These are phyloP conservation scores for Delphinus delphis DNA, from an alignment of 2,113 vertebrate species.

Conservation along the genomic window DNA sequence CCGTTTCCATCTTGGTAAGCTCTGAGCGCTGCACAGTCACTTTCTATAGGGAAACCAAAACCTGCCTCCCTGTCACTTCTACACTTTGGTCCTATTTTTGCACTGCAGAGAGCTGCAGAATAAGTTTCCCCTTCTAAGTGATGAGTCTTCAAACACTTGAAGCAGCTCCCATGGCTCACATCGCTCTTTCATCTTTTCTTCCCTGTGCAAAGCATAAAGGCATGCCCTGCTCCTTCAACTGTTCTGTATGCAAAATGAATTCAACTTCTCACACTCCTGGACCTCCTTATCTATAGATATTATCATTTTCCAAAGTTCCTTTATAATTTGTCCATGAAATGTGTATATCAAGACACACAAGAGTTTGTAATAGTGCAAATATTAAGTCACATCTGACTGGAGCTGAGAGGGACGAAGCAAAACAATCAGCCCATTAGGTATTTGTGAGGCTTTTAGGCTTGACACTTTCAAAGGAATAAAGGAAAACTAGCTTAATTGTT, in stretches of 20 bases:
- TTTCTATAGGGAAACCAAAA: conserved; percentile 22
- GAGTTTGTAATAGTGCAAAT: background rate
- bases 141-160: background rate
- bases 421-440: background rate
- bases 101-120: background rate
- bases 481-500: conserved; percentile 40
- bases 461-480: conserved; percentile 21
- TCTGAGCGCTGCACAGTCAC: background rate
- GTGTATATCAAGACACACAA: background rate
- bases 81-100: background rate
- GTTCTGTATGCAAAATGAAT: background rate
- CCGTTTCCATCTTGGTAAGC: background rate
- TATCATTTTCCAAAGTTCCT: background rate
- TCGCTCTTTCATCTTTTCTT: background rate
- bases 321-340: conserved; percentile 18
- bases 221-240: background rate
- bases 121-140: background rate
- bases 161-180: background rate
- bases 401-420: background rate
- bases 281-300: background rate
- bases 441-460: conserved; percentile 38
- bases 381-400: conserved; percentile 37
- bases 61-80: background rate
- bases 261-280: background rate
- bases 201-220: background rate